phyloP scores from a whole-genome alignment of 2,888 invertebrate species.

The Polia nebulosa region DNA sequence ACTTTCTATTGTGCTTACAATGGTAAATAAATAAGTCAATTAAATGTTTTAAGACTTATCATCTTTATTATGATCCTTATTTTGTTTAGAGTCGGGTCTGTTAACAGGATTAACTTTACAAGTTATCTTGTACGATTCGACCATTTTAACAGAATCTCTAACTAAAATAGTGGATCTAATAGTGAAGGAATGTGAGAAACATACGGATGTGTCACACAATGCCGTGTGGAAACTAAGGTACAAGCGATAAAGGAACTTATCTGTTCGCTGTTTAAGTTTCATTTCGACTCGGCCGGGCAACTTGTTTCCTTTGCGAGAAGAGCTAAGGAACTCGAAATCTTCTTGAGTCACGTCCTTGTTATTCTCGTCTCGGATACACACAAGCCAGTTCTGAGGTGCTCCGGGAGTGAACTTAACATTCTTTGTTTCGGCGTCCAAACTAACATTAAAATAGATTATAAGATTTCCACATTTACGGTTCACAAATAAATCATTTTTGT shows the following conservation, averaged over 20 bases:
- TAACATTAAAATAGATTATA: constrained; percentile 87
- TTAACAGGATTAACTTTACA: constrained; percentile 88
- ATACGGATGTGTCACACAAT: constrained; percentile 81
- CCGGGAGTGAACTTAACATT: constrained; percentile 90
- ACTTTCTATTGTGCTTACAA: constrained; percentile 48
- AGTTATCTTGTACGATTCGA: constrained; percentile 88
- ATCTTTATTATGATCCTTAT: constrained; percentile 37
- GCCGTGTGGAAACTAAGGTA: constrained; percentile 87
- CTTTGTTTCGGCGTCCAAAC: constrained; percentile 81
- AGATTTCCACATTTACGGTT: constrained; percentile 86
- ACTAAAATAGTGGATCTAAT: constrained; percentile 86
- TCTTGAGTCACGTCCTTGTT: constrained; percentile 83
- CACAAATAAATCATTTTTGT: constrained; percentile 87
- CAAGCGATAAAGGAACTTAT: constrained; percentile 86
- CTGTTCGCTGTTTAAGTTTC: constrained; percentile 84
- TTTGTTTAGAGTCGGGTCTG: constrained; percentile 57
- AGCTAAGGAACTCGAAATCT: constrained; percentile 85
- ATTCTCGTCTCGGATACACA: constrained; percentile 83
- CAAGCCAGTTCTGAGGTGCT: constrained; percentile 91
- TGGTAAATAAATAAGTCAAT: background rate
- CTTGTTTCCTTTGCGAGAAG: constrained; percentile 80
- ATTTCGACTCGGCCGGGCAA: constrained; percentile 87
- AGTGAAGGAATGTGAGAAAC: constrained; percentile 86
- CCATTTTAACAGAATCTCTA: constrained; percentile 86
- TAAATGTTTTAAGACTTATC: constrained; percentile 37